These are phyloP conservation scores for Bradypodion pumilum DNA, from an alignment of 2,797 vertebrate genomes.

Conservation along the genomic window DNA sequence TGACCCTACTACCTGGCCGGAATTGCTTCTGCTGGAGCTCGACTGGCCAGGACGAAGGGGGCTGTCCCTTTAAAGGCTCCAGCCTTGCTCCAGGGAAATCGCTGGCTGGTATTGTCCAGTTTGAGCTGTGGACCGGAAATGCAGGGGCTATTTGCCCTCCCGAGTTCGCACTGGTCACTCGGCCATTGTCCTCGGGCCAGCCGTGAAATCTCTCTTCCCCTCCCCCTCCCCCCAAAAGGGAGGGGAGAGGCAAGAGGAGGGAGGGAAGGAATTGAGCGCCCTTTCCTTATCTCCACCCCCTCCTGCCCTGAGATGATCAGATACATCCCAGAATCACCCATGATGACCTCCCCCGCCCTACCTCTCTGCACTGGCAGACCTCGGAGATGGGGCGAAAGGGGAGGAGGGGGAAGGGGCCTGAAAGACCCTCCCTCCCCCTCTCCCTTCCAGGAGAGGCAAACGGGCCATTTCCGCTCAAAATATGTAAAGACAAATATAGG, in stretches of 20 bases:
- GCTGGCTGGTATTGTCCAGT: constrained; percentile 76
- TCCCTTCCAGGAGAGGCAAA: neutral
- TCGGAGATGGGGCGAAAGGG: neutral
- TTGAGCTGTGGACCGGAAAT: constrained; percentile 79
- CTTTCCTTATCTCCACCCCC: neutral
- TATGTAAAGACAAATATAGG: neutral
- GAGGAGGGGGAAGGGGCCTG: neutral
- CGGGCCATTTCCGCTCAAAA: constrained; percentile 8
- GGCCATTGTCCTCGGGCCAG: constrained; percentile 75
- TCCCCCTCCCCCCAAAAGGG: too few relatives aligned
- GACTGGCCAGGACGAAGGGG: constrained; percentile 40
- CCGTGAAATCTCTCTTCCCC: constrained; percentile 54
- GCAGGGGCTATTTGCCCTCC: constrained; percentile 70
- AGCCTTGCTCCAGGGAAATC: constrained; percentile 57
- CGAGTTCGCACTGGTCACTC: constrained; percentile 70
- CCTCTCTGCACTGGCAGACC: neutral
- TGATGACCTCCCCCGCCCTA: neutral
- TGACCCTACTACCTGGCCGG: too few relatives aligned
- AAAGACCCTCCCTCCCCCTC: neutral
- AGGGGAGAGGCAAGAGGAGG: neutral
- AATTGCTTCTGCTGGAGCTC: neutral
- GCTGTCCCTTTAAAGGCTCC: constrained; percentile 71
- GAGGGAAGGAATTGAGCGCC: neutral
- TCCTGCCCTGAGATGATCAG: neutral
- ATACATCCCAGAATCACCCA: neutral